Evolutionary conservation across 35 echinoderm and acorn worm genomes (phyloP).

Genomic region (Hemicentrotus pulcherrimus): DNA sequence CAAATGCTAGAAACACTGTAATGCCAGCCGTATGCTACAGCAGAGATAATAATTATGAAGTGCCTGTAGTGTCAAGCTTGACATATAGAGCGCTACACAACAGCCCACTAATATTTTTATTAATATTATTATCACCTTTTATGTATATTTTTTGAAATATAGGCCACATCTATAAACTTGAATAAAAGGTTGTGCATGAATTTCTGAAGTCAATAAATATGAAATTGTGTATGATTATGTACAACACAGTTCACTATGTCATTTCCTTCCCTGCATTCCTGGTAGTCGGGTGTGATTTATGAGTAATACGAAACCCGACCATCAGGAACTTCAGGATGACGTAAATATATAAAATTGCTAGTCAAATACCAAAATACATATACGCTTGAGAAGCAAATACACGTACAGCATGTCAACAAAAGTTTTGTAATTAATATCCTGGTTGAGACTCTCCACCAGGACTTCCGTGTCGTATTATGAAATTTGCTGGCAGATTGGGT

Average conservation of each 20-base stretch:
- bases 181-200: no score
- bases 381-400: neutral
- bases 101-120: no score
- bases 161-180: no score
- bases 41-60: no score
- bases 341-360: neutral
- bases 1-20: no score
- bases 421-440: neutral
- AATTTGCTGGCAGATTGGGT: neutral
- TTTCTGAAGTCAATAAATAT: neutral
- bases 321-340: neutral
- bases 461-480: neutral
- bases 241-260: neutral
- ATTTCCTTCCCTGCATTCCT: neutral
- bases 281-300: neutral
- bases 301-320: neutral
- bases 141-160: no score
- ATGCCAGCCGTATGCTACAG: no score
- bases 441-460: neutral
- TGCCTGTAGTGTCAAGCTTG: no score
- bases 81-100: no score
- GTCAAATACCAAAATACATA: neutral
- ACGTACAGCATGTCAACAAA: no score
- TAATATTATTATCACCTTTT: no score
- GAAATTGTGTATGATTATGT: neutral